Evolutionary conservation across 1,140 invertebrate species (phyloP), one percentile per base, ranked within the genome.

Genomic region (Pachyrhynchus sulphureomaculatus): DNA sequence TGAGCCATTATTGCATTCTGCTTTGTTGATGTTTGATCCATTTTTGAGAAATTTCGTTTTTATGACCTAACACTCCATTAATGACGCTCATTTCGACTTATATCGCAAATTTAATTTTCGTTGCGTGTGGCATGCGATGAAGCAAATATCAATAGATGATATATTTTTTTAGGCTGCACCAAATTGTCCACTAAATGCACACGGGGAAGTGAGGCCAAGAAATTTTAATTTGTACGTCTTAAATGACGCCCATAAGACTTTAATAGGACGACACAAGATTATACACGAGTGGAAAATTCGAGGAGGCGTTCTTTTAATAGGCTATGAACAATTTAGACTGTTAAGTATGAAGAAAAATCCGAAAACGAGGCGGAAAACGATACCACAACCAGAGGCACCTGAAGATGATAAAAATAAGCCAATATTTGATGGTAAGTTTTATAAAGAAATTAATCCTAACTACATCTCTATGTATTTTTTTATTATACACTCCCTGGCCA

Each of bases 301-400:
- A 8, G 96, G 96, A 3, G 97, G 97, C 13, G 96, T 99, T 1
- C 78, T 99, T 8, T 81, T 99, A 60, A 95, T 99, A 72, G 97
- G 97, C 4, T 99, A 99, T 76, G 97, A 99, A 80, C 83, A 99
- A 72, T 99, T 96, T 75, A 82, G 92, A 6, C 84, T 96, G 55
- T 78, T 97, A 24, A 92, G 91, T 60, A 81, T 93, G 65, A 90
- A 90, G 70, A 88, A 90, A 72, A 81, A 82, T 60, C 82, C 82
- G 51, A 83, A 83, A 74, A 79, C 80, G 64, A 79, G 76, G 64
- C 78, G 79, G 74, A 81, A 83, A 75, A 44, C 62, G 2, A 42
- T 61, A 45, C 57, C 61, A 23, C 24, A 37, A 1, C 72, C 75
- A 18, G 81, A 85, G 32, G 77, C 83, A 20, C 82, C 86, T 62